Evolutionary conservation across 2,888 invertebrate genomes (phyloP), one percentile per base, ranked within the genome.

Genomic region (Bibio marci): DNA sequence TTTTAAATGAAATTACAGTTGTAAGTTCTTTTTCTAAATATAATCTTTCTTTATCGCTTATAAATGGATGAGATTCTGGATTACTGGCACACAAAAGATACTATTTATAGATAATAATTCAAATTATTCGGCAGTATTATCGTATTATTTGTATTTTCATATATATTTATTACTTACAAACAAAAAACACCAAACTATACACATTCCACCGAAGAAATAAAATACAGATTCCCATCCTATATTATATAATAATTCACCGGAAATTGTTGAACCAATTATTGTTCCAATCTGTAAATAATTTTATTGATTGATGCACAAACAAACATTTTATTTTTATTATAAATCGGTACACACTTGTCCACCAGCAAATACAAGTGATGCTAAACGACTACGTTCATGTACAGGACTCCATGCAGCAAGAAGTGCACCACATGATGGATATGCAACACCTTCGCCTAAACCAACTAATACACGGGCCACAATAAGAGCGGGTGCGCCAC

Each of bases 391-490:
- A 45, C 86, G 66, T 52, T 86, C 85, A 2, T 73, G 71, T 1
- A 78, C 62, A 0, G 85, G 85, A 0, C 81, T 78, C 87, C 87
- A 87, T 49, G 79, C 71, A 0, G 85, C 79, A 6, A 87, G 59
- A 56, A 87, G 65, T 14, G 30, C 73, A 49, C 77, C 80, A 49
- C 87, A 64, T 0, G 91, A 87, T 2, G 82, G 86, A 54, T 78
- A 85, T 1, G 83, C 82, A 3, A 81, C 79, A 19, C 85, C 85
- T 68, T 87, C 86, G 43, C 85, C 85, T 4, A 87, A 65, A 30
- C 88, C 88, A 67, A 85, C 82, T 3, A 85, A 51, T 1, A 86
- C 71, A 43, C 88, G 67, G 11, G 83, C 55, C 12, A 71, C 63
- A 30, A 87, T 77, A n/a, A 90, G 65, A 17, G 76, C 73, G 2